phyloP scores from a whole-genome alignment of 1,140 invertebrate genomes.

The Drosophila gunungcola region DNA sequence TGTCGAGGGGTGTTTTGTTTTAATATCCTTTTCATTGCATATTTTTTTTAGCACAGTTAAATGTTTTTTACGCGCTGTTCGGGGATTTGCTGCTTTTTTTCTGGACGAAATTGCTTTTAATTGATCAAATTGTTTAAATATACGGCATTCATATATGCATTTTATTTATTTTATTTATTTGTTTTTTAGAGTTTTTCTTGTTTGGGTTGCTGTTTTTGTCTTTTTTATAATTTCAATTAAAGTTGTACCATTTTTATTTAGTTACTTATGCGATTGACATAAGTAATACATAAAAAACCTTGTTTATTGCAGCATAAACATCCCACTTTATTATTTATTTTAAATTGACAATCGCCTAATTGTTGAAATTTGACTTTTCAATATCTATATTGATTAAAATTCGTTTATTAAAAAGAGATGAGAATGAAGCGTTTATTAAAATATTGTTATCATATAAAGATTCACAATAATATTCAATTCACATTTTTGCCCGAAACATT shows the following conservation, averaged over 20 bases:
- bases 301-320: neutral
- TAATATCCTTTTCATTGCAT: slow-evolving; percentile 14
- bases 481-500: neutral
- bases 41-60: slow-evolving; percentile 13
- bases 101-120: slow-evolving; percentile 64
- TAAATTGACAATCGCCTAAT: neutral
- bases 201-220: slow-evolving; percentile 1
- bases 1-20: slow-evolving; percentile 31
- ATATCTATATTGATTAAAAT: neutral
- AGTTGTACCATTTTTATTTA: slow-evolving; percentile 17
- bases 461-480: no score
- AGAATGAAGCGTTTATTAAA: neutral
- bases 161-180: no score
- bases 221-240: slow-evolving; percentile 22
- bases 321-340: slow-evolving; percentile 7
- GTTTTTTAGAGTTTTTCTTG: slow-evolving; percentile 10
- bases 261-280: slow-evolving; percentile 19
- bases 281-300: slow-evolving; percentile 4
- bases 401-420: neutral
- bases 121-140: slow-evolving; percentile 76
- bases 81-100: slow-evolving; percentile 31
- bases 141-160: slow-evolving; percentile 36
- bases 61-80: slow-evolving; percentile 32
- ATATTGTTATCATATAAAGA: no score
- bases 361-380: neutral